phyloP scores from a whole-genome alignment of 2,888 invertebrate genomes.

The Drosophila monieri region DNA sequence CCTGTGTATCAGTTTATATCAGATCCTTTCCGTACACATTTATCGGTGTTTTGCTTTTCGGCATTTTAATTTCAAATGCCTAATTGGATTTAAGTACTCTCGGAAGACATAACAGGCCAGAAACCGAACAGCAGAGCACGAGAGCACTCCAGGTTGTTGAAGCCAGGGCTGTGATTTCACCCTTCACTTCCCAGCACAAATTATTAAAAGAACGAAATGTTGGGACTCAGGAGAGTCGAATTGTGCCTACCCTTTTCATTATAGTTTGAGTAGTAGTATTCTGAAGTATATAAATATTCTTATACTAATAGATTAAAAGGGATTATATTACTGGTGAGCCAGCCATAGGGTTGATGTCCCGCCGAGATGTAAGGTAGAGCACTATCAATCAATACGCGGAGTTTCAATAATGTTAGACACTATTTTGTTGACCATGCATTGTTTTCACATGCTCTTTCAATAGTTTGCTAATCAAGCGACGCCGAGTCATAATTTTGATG shows the following conservation, averaged over 20 bases:
- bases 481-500: conserved; percentile 14
- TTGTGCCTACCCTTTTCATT: not conserved
- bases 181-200: conserved; percentile 68
- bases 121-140: conserved; percentile 43
- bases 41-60: conserved; percentile 68
- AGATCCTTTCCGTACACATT: conserved; percentile 55
- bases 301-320: not conserved
- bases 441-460: conserved; percentile 7
- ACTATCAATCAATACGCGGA: too few relatives aligned
- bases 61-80: conserved; percentile 79
- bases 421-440: not conserved
- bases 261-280: not conserved
- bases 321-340: not conserved
- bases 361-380: too few relatives aligned
- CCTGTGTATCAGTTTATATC: conserved; percentile 27
- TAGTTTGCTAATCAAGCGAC: conserved; percentile 19
- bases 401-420: not conserved
- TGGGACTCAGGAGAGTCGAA: not conserved
- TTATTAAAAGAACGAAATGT: conserved; percentile 29
- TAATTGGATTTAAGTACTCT: conserved; percentile 77
- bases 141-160: not conserved
- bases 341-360: too few relatives aligned
- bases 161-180: conserved; percentile 50
- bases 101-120: conserved; percentile 46
- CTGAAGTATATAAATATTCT: too few relatives aligned